Evolutionary conservation across 2,888 invertebrate genomes (phyloP).

Genomic region (Drosophila anceps): DNA sequence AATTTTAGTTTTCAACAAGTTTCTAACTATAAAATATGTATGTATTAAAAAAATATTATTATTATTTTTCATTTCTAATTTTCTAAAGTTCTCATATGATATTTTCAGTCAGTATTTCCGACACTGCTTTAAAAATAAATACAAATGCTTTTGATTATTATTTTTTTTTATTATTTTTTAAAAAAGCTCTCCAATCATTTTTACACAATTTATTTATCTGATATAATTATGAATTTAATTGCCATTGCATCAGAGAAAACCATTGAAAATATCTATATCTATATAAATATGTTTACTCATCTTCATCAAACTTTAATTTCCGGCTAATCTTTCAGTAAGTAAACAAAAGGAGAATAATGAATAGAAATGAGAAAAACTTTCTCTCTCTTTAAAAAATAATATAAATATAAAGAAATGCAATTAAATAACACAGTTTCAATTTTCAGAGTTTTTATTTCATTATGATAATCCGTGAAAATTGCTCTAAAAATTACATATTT

Average conservation of each 20-base stretch:
- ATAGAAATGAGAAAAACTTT: not conserved
- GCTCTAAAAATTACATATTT: not conserved
- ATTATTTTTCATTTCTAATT: too few species aligned
- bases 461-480: not conserved
- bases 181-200: too few species aligned
- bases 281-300: not conserved
- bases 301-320: not conserved
- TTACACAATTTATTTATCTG: too few species aligned
- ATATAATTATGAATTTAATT: not conserved
- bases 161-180: too few species aligned
- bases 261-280: not conserved
- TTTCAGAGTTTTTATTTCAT: not conserved
- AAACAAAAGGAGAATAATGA: too few species aligned
- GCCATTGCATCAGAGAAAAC: not conserved
- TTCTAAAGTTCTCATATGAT: too few species aligned
- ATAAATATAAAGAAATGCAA: not conserved
- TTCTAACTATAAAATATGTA: too few species aligned
- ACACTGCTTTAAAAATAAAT: too few species aligned
- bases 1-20: too few species aligned
- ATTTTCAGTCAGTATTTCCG: too few species aligned
- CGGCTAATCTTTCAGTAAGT: not conserved
- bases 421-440: not conserved
- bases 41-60: too few species aligned
- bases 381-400: not conserved
- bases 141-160: too few species aligned